phyloP scores from a whole-genome alignment of 2,888 invertebrate genomes.

The Drosophila kambysellisi region DNA sequence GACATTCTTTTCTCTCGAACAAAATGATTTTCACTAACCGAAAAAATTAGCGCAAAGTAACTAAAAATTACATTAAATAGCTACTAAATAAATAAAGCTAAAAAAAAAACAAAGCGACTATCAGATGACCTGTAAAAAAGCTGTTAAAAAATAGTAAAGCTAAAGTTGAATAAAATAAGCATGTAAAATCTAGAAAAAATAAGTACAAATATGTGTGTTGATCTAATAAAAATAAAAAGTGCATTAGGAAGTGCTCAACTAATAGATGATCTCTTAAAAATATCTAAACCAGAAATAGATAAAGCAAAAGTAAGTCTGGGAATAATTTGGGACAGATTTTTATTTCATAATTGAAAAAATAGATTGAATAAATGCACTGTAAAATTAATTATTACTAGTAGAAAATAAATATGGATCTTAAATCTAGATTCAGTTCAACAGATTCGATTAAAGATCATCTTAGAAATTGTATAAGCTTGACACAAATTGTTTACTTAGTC shows the following conservation, averaged over 20 bases:
- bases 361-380: no score
- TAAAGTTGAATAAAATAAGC: background rate
- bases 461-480: no score
- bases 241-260: background rate
- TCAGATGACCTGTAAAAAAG: background rate
- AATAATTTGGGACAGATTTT: no score
- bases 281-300: background rate
- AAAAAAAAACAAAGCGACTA: background rate
- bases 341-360: no score
- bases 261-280: background rate
- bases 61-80: constrained; percentile 45
- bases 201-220: background rate
- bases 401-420: no score
- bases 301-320: background rate
- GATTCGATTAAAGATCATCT: no score
- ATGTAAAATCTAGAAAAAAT: background rate
- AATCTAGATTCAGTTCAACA: no score
- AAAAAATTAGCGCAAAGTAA: constrained; percentile 39
- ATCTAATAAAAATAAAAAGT: background rate
- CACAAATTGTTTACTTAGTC: no score
- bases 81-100: constrained; percentile 10
- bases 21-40: background rate
- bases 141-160: background rate
- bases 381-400: no score
- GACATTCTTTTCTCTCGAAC: background rate